phyloP scores from a whole-genome alignment of 2,888 invertebrate species.

The Dynastes grantii region DNA sequence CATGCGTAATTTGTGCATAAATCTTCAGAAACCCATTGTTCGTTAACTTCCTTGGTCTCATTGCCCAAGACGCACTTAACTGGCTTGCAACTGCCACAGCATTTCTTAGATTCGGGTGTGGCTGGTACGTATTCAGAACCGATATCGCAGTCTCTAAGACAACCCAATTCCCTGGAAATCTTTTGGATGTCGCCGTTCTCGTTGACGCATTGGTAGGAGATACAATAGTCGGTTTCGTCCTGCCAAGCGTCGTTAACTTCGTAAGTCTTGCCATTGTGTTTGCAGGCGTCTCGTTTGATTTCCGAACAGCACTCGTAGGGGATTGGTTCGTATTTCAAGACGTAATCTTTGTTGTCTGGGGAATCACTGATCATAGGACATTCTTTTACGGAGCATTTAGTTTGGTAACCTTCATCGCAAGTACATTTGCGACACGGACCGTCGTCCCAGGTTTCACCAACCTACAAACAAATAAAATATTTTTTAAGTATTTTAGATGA shows the following conservation, averaged over 20 bases:
- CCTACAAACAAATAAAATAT: conserved; percentile 63
- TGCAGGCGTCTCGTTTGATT: conserved; percentile 75
- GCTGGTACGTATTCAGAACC: conserved; percentile 74
- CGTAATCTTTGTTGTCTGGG: conserved; percentile 73
- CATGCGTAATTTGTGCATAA: conserved; percentile 78
- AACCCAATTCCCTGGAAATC: conserved; percentile 73
- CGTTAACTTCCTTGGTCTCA: conserved; percentile 70
- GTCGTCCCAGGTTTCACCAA: conserved; percentile 79
- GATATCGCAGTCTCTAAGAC: conserved; percentile 70
- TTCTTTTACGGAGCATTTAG: conserved; percentile 72
- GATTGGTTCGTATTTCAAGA: conserved; percentile 72
- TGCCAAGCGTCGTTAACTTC: conserved; percentile 76
- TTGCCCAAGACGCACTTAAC: conserved; percentile 73
- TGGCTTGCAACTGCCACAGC: conserved; percentile 79
- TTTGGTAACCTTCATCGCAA: conserved; percentile 70
- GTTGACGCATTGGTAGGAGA: conserved; percentile 72
- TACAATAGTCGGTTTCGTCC: conserved; percentile 73
- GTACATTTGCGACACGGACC: conserved; percentile 80
- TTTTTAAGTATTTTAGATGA: too few relatives aligned
- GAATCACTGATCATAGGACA: conserved; percentile 72
- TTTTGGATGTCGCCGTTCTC: conserved; percentile 72
- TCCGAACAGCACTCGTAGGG: conserved; percentile 79
- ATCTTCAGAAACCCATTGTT: conserved; percentile 77
- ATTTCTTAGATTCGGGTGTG: conserved; percentile 69
- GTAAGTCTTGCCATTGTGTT: conserved; percentile 67